A percentile compares a stretch with the other conserved stretches of the same genome.
Conservation (phyloP, 2,797 vertebrate species). For the Falco concolor region DNA sequence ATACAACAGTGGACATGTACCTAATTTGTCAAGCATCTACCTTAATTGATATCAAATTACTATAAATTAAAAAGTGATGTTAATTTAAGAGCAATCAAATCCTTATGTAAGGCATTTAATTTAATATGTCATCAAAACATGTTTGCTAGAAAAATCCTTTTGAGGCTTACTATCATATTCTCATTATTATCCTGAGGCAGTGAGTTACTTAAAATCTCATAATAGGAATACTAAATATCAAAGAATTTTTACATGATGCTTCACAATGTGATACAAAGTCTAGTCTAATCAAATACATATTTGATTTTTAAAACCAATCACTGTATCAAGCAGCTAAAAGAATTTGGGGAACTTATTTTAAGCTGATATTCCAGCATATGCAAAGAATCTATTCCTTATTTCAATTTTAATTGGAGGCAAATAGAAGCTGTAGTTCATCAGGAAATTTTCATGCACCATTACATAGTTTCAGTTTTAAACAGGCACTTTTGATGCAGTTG, state of each 20-base stretch:
- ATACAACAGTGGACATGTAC: neutral
- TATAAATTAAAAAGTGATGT: neutral
- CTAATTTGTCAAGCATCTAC: neutral
- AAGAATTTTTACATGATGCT: neutral
- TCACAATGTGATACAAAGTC: neutral
- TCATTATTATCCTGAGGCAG: neutral
- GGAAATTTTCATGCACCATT: neutral
- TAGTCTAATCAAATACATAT: neutral
- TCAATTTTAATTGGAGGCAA: neutral
- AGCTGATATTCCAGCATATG: neutral
- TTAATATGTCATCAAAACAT: neutral
- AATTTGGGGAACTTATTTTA: neutral
- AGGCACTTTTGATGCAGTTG: neutral
- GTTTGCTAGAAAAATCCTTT: neutral
- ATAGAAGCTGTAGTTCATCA: neutral
- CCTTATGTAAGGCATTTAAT: slow-evolving; percentile 4
- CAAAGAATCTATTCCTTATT: neutral
- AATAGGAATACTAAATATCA: neutral
- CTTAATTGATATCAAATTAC: neutral
- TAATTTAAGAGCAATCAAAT: neutral
- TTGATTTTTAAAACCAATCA: neutral
- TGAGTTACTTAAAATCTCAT: neutral
- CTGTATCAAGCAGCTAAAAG: neutral
- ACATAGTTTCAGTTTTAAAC: neutral
- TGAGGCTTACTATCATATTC: neutral